These are phyloP conservation scores for Drosophila tanythrix DNA, from an alignment of 2,888 invertebrate genomes.

Conservation along the genomic window DNA sequence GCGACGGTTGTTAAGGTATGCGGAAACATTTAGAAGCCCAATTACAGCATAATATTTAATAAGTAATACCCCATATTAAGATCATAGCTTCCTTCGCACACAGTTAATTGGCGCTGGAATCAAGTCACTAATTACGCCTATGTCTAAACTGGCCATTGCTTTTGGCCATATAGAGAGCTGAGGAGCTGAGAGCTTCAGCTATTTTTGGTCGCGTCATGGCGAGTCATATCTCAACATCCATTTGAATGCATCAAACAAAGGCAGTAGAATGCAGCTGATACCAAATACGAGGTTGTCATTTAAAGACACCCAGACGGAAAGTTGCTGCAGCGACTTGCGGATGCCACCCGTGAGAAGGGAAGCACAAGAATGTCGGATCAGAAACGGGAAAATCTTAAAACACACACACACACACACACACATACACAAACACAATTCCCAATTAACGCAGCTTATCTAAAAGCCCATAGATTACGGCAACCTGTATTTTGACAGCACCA, in stretches of 20 bases:
- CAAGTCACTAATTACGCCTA: slow-evolving; percentile 33
- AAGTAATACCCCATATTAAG: slow-evolving; percentile 28
- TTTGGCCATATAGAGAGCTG: slow-evolving; percentile 21
- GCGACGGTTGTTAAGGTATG: slow-evolving; percentile 6
- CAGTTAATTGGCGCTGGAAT: slow-evolving; percentile 33
- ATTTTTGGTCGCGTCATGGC: slow-evolving; percentile 16
- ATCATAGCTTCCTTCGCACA: slow-evolving; percentile 30
- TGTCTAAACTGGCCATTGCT: neutral
- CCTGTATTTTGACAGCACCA: slow-evolving; percentile 70
- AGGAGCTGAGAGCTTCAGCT: neutral
- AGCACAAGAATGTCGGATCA: slow-evolving; percentile 26
- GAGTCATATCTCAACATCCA: slow-evolving; percentile 18
- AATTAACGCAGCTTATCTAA: slow-evolving; percentile 74
- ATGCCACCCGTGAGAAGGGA: slow-evolving; percentile 66
- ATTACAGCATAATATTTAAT: slow-evolving; percentile 47
- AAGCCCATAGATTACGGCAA: slow-evolving; percentile 67
- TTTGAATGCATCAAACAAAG: slow-evolving; percentile 22
- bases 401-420: slow-evolving; percentile 3
- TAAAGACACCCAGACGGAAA: neutral
- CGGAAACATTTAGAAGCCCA: slow-evolving; percentile 43
- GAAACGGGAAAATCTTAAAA: slow-evolving; percentile 27
- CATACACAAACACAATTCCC: slow-evolving; percentile 40
- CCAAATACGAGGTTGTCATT: slow-evolving; percentile 23
- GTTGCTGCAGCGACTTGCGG: slow-evolving; percentile 6
- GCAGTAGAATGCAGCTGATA: slow-evolving; percentile 30